These are phyloP conservation scores for Oscheius sp. DNA, from an alignment of 2,888 invertebrate genomes.

Conservation along the genomic window DNA sequence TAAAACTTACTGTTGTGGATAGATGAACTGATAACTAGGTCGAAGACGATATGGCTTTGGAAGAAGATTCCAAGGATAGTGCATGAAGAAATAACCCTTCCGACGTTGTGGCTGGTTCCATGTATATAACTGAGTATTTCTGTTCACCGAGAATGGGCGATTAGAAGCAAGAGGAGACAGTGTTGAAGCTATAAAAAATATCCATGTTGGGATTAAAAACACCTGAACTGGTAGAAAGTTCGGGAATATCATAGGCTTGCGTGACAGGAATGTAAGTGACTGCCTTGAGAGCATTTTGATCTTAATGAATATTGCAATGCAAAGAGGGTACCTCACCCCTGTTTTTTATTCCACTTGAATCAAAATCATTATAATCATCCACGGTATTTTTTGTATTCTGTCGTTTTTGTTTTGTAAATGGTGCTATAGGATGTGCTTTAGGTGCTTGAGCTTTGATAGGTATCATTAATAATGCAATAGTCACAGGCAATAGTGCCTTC, in stretches of 20 bases:
- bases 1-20: conserved; percentile 44
- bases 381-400: no score
- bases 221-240: conserved; percentile 4
- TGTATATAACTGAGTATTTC: conserved; percentile 4
- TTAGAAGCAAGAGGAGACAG: background rate
- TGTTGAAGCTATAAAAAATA: background rate
- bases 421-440: conserved; percentile 7
- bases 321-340: background rate
- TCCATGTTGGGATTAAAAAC: background rate
- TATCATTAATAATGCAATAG: background rate
- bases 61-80: conserved; percentile 51
- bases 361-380: conserved; percentile 30
- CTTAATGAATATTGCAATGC: conserved; percentile 1
- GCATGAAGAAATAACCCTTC: conserved; percentile 49
- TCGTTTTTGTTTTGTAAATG: no score
- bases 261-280: conserved; percentile 46
- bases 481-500: background rate
- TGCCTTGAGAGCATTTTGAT: conserved; percentile 39
- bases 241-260: conserved; percentile 41
- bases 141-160: background rate
- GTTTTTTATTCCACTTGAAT: conserved; percentile 5
- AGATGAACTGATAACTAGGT: conserved; percentile 48
- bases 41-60: conserved; percentile 48
- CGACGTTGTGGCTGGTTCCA: background rate
- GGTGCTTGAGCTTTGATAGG: background rate